phyloP scores from a whole-genome alignment of 2,113 vertebrate genomes.

The Panthera leo region DNA sequence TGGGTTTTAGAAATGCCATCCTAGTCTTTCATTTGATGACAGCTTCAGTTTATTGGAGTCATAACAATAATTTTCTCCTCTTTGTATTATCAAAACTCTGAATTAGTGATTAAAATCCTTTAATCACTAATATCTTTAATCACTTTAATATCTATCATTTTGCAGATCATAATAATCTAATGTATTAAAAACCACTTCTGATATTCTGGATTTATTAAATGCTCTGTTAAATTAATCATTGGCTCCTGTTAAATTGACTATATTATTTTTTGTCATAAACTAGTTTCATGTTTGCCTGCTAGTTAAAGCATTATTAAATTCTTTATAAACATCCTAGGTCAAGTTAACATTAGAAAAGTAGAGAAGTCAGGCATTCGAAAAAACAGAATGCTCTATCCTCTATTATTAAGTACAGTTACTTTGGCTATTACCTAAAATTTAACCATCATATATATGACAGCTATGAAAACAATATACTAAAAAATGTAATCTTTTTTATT shows the following conservation, averaged over 20 bases:
- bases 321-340: neutral
- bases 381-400: neutral
- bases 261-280: neutral
- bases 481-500: conserved; percentile 20
- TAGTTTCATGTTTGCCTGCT: neutral
- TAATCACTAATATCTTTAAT: neutral
- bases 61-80: neutral
- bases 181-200: conserved; percentile 19
- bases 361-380: neutral
- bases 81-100: neutral
- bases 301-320: conserved; percentile 3
- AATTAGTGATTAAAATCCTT: neutral
- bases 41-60: neutral
- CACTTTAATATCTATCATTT: neutral
- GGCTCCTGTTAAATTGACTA: neutral
- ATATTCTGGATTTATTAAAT: neutral
- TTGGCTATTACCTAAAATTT: neutral
- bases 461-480: neutral
- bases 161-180: neutral
- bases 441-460: neutral
- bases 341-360: conserved; percentile 6
- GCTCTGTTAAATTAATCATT: neutral
- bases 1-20: conserved; percentile 1
- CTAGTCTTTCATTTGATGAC: neutral
- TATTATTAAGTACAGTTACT: neutral